Conservation (phyloP, 2,113 vertebrate genomes). For the Asarcornis scutulata region DNA sequence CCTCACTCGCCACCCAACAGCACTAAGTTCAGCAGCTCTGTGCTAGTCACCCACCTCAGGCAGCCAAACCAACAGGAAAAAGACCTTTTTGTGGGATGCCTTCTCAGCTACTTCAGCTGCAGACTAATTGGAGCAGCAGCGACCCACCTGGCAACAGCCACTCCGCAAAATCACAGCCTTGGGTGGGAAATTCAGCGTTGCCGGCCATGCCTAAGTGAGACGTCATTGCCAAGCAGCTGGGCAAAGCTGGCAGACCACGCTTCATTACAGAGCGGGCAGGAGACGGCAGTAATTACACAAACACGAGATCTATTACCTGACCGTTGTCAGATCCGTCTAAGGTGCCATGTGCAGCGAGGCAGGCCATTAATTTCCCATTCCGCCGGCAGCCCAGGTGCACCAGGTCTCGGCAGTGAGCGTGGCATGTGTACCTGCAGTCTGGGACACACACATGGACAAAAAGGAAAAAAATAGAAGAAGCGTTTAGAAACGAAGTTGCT, state of each 20-base stretch:
- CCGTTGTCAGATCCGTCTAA: neutral
- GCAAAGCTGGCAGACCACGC: neutral
- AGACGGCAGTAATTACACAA: neutral
- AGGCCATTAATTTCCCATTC: conserved; percentile 68
- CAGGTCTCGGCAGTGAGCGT: conserved; percentile 76
- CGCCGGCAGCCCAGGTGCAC: conserved; percentile 75
- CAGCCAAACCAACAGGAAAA: neutral
- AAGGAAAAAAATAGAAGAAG: neutral
- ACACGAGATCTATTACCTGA: conserved; percentile 50
- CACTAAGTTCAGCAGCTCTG: neutral
- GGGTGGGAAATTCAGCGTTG: neutral
- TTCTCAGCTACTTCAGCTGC: neutral
- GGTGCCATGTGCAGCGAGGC: neutral
- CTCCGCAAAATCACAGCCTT: neutral
- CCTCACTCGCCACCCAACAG: neutral
- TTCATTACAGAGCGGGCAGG: neutral
- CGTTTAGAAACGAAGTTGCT: neutral
- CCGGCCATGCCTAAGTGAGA: neutral
- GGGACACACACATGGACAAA: neutral
- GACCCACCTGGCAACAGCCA: neutral
- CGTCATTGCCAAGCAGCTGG: accelerated
- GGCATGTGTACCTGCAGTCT: conserved; percentile 80
- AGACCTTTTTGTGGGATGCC: neutral
- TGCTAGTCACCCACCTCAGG: neutral
- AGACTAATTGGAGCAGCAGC: neutral